Evolutionary conservation across 2,888 invertebrate species (phyloP), one percentile per base, ranked within the genome.

Genomic region (Stenotaenia linearis): DNA sequence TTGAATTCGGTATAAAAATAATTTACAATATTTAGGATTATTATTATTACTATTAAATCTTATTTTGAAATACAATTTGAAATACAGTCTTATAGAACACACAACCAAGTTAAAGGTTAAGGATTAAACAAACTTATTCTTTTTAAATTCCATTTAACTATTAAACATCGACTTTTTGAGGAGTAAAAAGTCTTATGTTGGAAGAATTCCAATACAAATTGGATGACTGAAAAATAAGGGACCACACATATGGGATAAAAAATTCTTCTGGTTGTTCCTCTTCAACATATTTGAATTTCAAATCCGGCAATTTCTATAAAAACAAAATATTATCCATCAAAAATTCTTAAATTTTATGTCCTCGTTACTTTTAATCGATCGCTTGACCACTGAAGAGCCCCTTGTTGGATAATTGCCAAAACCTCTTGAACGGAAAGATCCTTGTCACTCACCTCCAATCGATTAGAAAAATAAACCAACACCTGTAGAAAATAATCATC

Each of bases 191-290:
- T 79, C 84, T 84, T 78, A 88, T 85, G 80, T 86, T 85, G 4
- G 85, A 83, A 2, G 87, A 84, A 80, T 87, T 87, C 87, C 88
- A 90, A 84, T 89, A 88, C 74, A 90, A 85, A 79, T 88, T 88
- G 0, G 89, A 88, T 61, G 87, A 87, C 80, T 88, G 87, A 81
- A 87, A 89, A 37, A 98, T 93, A 79, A 99, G 89, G 2, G 94
- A 93, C 99, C 99, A 99, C 28, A 98, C 95, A 86, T 99, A 99
- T 0, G 99, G 99, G 83, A 98, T 96, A 89, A 99, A 99, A 89
- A 99, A 99, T 85, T 98, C 98, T 86, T 98, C 98, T 0, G 98
- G 98, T 80, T 94, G 92, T 82, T 98, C 98, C 87, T 99, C 99
- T 87, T 99, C 99, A 0, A 99, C 98, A 85, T 99, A 99, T 83